Conservation (phyloP, 2,797 vertebrate species). For the Pipistrellus pygmaeus region DNA sequence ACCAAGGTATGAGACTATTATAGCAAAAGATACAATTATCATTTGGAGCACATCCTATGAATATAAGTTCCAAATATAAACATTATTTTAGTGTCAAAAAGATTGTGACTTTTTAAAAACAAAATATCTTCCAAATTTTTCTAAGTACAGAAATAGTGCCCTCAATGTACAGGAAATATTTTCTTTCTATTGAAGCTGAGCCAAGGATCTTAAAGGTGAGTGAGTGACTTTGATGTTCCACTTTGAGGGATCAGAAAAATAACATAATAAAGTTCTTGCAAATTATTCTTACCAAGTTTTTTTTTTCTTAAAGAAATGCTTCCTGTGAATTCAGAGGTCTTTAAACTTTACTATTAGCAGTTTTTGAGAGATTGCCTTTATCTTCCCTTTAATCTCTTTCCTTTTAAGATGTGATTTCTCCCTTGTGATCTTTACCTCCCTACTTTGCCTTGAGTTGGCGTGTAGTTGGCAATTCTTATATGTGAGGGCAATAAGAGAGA, state of each 20-base stretch:
- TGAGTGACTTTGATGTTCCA: constrained; percentile 28
- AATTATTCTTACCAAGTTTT: constrained; percentile 44
- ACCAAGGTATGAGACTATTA: neutral
- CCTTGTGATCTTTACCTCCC: neutral
- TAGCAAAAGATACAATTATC: neutral
- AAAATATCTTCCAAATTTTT: neutral
- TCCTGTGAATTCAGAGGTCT: neutral
- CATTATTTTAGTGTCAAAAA: neutral
- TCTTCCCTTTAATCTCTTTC: neutral
- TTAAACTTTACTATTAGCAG: neutral
- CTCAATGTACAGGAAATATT: neutral
- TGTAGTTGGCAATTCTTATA: neutral
- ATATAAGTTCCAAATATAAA: neutral
- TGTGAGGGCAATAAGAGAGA: neutral
- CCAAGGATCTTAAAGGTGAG: neutral
- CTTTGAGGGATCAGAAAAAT: constrained; percentile 25
- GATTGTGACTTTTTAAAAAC: neutral
- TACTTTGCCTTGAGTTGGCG: neutral
- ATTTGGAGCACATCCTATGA: fast-evolving
- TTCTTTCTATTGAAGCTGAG: neutral
- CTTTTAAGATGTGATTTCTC: constrained; percentile 13
- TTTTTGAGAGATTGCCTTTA: neutral
- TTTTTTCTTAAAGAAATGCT: neutral
- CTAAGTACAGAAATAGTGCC: neutral
- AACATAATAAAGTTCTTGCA: constrained; percentile 22